Evolutionary conservation across 2,113 vertebrate species (phyloP).

Genomic region (Arizona elegans): DNA sequence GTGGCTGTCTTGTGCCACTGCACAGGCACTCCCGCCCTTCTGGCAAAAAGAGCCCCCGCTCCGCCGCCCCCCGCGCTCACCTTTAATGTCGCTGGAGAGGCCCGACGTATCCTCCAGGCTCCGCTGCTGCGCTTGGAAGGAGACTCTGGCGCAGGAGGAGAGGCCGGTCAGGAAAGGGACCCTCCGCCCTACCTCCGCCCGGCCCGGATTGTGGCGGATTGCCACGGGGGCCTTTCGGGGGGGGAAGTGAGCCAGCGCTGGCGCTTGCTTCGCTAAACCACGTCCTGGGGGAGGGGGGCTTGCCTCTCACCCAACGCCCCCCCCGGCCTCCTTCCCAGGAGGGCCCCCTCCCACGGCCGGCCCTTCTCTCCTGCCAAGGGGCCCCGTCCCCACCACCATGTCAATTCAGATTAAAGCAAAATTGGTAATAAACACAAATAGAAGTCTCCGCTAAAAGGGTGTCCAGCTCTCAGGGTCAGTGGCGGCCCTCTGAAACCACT

Average conservation of each 20-base stretch:
- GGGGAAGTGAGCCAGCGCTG: neutral
- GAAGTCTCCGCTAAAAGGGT: neutral
- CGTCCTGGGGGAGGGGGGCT: neutral
- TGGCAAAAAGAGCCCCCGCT: rapidly evolving
- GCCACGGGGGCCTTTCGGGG: too few relatives aligned
- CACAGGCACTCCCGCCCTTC: neutral
- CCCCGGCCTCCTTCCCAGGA: neutral
- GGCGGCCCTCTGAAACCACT: neutral
- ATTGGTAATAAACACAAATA: neutral
- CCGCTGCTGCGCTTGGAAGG: neutral
- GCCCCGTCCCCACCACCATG: neutral
- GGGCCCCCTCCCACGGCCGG: neutral
- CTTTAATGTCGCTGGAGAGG: neutral
- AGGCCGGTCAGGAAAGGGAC: neutral
- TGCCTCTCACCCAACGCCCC: neutral
- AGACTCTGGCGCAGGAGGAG: neutral
- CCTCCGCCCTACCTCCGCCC: neutral
- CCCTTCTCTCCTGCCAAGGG: neutral
- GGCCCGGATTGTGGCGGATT: neutral
- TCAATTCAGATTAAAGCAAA: neutral
- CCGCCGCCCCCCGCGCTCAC: neutral
- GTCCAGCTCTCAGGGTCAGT: neutral
- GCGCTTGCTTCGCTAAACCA: neutral
- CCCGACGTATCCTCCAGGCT: neutral
- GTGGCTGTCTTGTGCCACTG: neutral